Base-by-base conservation (phyloP, 37 sponge, comb jelly and placozoan species). In the Spongilla lacustris region DNA sequence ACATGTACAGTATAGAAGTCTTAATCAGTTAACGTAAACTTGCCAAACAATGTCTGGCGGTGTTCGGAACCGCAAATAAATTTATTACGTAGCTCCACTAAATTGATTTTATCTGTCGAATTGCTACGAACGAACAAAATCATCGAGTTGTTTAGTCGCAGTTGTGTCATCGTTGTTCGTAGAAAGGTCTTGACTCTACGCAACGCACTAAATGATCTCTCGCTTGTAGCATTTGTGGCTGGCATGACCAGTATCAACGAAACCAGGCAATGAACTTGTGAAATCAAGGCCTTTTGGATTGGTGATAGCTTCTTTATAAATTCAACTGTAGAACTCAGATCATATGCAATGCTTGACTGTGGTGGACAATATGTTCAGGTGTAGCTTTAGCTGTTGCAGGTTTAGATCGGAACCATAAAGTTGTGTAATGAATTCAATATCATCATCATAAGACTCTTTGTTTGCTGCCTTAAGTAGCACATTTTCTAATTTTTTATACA, bases 201-300 rank as follows among this genome's bases (percentile, higher is more conserved):
- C 33, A 91, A 74, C 23, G 81, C 84, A 28, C 75, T 71, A 83
- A 87, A 87, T 0, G 88, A 87, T 9, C 92, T 30, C 71, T 91
- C 92, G 34, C 75, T 73, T 25, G 76, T 74, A 26, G 84, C 88
- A 87, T 91, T 91, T 31, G 88, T 87, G 70, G 92, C 87, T 19
- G 90, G 90, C 73, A 82, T 58, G 58, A 17, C 58, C 58, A 58
- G 58, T 58, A 58, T 58, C 58, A 58, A 58, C 14, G 58, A 58
- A 58, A 58, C 58, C 58, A 58, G 58, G 58, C 58, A 17, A 58
- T 58, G 58, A 19, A 58, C 58, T 58, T 17, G 12, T 58, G 58
- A 17, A 10, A 58, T 58, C 21, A 58, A 58, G 21, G 58, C 58
- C 14, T 58, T 58, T 58, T 58, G 58, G 58, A 58, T 58, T 58